These are phyloP conservation scores for Melanostoma mellinum DNA, from an alignment of 2,888 invertebrate genomes.

Conservation along the genomic window DNA sequence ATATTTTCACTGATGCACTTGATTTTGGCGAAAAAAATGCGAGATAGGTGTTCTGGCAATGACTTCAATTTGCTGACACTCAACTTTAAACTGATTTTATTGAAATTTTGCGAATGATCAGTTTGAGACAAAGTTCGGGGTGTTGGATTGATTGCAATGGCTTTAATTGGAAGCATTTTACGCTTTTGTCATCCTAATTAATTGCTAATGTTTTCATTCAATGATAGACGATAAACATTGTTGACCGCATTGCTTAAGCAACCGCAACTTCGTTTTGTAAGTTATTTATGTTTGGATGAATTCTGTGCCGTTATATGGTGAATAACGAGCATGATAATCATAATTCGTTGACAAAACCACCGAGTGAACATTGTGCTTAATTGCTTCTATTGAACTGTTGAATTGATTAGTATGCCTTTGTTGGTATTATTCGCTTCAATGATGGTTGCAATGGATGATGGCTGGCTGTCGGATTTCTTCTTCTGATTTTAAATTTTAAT, in stretches of 20 bases:
- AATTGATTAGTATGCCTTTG: conserved; percentile 32
- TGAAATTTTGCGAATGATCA: too few relatives aligned
- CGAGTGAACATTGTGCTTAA: conserved; percentile 21
- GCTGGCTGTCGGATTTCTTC: too few relatives aligned
- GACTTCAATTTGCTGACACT: too few relatives aligned
- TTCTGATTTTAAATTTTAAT: neutral
- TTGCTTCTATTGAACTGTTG: conserved; percentile 13
- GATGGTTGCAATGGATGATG: neutral
- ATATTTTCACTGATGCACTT: neutral
- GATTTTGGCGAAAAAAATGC: too few relatives aligned
- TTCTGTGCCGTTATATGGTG: neutral
- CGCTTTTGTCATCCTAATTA: neutral
- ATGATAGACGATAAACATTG: neutral
- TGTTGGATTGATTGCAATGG: neutral
- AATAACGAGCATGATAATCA: conserved; percentile 7
- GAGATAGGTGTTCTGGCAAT: too few relatives aligned
- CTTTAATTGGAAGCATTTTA: neutral
- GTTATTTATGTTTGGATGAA: neutral
- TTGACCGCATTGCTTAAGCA: neutral
- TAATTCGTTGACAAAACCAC: conserved; percentile 20
- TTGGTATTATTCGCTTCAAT: neutral
- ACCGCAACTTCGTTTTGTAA: neutral
- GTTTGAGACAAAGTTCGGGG: too few relatives aligned
- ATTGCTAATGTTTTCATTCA: neutral
- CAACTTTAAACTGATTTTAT: too few relatives aligned